These are phyloP conservation scores for Prosapia bicincta DNA, from an alignment of 2,888 invertebrate species.

Conservation along the genomic window DNA sequence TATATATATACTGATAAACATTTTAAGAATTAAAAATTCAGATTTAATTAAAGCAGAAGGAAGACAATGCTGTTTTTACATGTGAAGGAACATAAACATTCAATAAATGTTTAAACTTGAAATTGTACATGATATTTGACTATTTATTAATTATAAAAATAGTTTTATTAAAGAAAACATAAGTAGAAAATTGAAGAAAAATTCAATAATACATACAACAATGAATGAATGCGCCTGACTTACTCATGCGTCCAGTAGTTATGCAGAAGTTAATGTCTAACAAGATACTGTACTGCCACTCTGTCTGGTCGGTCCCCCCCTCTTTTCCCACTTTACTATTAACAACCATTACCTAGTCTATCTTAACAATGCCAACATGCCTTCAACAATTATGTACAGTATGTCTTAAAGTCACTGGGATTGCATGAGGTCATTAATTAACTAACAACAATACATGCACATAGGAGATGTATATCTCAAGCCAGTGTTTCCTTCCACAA, in stretches of 20 bases:
- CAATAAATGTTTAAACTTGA: too few relatives aligned
- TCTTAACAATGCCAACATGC: background rate
- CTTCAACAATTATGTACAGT: background rate
- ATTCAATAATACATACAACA: background rate
- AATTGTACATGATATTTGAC: too few relatives aligned
- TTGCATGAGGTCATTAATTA: background rate
- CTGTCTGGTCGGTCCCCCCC: constrained; percentile 6
- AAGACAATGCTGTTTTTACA: too few relatives aligned
- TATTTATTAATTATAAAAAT: too few relatives aligned
- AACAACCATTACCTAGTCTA: background rate
- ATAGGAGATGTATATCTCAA: background rate
- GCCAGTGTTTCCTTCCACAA: background rate
- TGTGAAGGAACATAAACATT: too few relatives aligned
- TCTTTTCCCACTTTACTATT: background rate
- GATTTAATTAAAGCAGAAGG: too few relatives aligned
- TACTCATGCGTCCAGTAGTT: constrained; percentile 7
- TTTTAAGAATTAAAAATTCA: too few relatives aligned
- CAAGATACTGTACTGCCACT: constrained; percentile 4
- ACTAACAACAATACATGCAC: background rate
- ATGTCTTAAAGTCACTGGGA: background rate
- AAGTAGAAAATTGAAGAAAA: too few relatives aligned
- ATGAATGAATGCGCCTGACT: background rate
- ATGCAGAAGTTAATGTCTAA: background rate
- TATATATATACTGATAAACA: too few relatives aligned
- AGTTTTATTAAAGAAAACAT: too few relatives aligned